Evolutionary conservation across 2,888 invertebrate genomes (phyloP).

Genomic region (Rhingia rostrata): DNA sequence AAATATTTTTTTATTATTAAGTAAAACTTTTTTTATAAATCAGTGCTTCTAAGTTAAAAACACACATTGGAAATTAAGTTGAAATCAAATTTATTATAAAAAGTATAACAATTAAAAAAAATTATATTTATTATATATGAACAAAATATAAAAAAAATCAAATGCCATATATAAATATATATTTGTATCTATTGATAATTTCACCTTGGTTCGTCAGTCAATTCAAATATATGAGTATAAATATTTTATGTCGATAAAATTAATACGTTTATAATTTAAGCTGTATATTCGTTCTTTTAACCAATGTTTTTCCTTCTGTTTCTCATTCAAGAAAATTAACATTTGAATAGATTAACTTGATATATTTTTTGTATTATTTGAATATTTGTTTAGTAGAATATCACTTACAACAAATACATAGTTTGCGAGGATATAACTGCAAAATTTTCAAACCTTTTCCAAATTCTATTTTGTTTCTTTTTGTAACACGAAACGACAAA

Average conservation of each 20-base stretch:
- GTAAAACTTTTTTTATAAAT: not conserved
- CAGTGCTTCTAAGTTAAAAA: slow-evolving; percentile 47
- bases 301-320: not conserved
- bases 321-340: not conserved
- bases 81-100: slow-evolving; percentile 36
- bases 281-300: slow-evolving; percentile 37
- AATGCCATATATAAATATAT: slow-evolving; percentile 40
- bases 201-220: slow-evolving; percentile 43
- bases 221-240: slow-evolving; percentile 46
- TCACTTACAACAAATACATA: not conserved
- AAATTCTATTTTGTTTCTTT: slow-evolving; percentile 23
- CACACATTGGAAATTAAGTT: slow-evolving; percentile 38
- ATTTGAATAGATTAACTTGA: slow-evolving; percentile 1
- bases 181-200: slow-evolving; percentile 45
- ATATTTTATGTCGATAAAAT: slow-evolving; percentile 36
- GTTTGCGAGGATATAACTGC: not conserved
- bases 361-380: not conserved
- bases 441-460: not conserved
- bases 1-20: not conserved
- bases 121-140: slow-evolving; percentile 25
- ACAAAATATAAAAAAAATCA: slow-evolving; percentile 18
- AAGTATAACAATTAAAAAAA: slow-evolving; percentile 22
- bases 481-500: slow-evolving; percentile 49
- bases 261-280: slow-evolving; percentile 27
- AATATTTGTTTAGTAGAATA: not conserved